A percentile compares a stretch with the other conserved stretches of the same genome.
Conservation (phyloP, 1,140 invertebrate genomes). For the Drosophila bipectinata region DNA sequence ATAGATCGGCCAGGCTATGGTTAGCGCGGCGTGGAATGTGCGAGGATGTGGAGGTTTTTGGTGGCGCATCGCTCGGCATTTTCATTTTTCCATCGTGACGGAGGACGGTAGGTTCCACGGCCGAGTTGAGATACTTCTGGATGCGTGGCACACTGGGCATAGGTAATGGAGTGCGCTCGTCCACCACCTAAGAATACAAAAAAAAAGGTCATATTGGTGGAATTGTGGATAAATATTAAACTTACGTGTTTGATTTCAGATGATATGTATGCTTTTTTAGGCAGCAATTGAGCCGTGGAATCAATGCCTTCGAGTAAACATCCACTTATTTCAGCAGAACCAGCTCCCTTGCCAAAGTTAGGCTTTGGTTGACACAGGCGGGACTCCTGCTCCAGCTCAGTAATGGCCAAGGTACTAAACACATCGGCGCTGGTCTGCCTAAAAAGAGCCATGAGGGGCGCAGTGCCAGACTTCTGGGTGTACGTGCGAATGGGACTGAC, state of each 20-base stretch:
- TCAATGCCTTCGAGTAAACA: constrained; percentile 20
- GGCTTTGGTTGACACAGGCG: constrained; percentile 41
- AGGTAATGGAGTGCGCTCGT: constrained; percentile 71
- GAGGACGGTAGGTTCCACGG: constrained; percentile 68
- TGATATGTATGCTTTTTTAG: constrained; percentile 80
- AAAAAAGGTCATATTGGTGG: too few relatives aligned
- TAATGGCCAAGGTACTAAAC: constrained; percentile 38
- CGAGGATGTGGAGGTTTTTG: constrained; percentile 5
- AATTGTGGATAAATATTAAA: neutral
- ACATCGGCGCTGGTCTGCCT: constrained; percentile 40
- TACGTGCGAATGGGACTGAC: constrained; percentile 83
- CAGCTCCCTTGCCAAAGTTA: neutral
- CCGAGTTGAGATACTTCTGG: constrained; percentile 74
- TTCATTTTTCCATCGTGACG: constrained; percentile 80
- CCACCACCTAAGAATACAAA: constrained; percentile 56
- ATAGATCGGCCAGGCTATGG: constrained; percentile 83
- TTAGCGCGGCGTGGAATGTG: constrained; percentile 58
- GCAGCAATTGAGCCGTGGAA: constrained; percentile 40
- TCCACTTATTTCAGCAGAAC: constrained; percentile 1
- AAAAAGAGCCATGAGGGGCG: constrained; percentile 70
- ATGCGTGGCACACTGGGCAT: constrained; percentile 74
- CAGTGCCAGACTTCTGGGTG: constrained; percentile 80
- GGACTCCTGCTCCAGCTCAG: constrained; percentile 65
- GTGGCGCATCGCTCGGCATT: constrained; percentile 14
- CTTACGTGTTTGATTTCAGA: constrained; percentile 75